These are phyloP conservation scores for Pseudochromis fuscus DNA, from an alignment of 2,797 vertebrate species.

Conservation along the genomic window DNA sequence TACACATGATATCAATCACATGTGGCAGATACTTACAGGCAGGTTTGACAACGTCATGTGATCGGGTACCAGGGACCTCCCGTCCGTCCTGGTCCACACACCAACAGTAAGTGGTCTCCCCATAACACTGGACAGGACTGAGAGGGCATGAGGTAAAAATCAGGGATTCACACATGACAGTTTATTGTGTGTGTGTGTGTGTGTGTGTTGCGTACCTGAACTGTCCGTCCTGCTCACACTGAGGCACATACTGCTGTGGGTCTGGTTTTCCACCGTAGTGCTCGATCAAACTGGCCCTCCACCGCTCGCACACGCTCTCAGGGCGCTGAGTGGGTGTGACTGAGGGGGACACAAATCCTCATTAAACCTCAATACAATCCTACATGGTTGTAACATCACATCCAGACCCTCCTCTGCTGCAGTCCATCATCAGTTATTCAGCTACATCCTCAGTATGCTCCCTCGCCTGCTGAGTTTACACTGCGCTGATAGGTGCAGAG, in stretches of 20 bases:
- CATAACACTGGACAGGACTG: slow-evolving; percentile 86
- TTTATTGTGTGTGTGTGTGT: background rate
- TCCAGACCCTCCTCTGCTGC: background rate
- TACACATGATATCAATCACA: background rate
- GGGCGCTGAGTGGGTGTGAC: slow-evolving; percentile 68
- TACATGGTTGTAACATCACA: background rate
- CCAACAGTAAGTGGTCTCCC: slow-evolving; percentile 87
- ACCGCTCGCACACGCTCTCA: slow-evolving; percentile 86
- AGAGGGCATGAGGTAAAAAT: background rate
- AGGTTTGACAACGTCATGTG: slow-evolving; percentile 87
- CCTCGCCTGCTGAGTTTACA: slow-evolving; percentile 22
- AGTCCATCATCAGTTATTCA: too few relatives aligned
- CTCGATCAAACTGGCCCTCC: slow-evolving; percentile 84
- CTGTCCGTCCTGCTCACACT: slow-evolving; percentile 83
- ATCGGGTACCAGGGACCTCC: slow-evolving; percentile 91
- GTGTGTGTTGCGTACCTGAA: slow-evolving; percentile 75
- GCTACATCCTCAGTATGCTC: background rate
- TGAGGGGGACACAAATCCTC: slow-evolving; percentile 15
- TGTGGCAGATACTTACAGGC: slow-evolving; percentile 86
- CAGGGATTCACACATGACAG: background rate
- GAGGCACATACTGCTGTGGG: slow-evolving; percentile 83
- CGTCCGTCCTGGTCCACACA: slow-evolving; percentile 89
- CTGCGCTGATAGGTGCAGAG: background rate
- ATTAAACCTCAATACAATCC: background rate
- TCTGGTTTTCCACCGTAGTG: slow-evolving; percentile 82